Conservation (phyloP, 2,888 invertebrate genomes). For the Pyralis farinalis region DNA sequence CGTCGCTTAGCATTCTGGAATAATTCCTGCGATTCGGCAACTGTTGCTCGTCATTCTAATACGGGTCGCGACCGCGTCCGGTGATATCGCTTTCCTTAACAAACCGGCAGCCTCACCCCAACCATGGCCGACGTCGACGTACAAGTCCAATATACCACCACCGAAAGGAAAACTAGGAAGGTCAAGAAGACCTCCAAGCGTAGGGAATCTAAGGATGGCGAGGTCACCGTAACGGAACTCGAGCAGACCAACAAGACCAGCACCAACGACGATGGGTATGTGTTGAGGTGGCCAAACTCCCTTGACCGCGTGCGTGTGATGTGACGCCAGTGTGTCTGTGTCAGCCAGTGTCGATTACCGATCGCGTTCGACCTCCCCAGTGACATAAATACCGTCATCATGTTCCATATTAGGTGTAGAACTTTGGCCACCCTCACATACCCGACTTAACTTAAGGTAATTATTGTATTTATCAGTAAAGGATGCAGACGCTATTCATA, state of each 20-base stretch:
- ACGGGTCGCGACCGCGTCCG: conserved; percentile 80
- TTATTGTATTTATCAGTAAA: conserved; percentile 23
- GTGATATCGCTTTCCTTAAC: conserved; percentile 58
- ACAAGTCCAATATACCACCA: conserved; percentile 91
- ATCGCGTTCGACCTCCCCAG: conserved; percentile 44
- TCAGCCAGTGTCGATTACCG: conserved; percentile 53
- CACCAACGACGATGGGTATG: conserved; percentile 91
- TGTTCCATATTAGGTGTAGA: conserved; percentile 33
- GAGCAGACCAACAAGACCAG: conserved; percentile 84
- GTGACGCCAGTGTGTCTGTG: conserved; percentile 56
- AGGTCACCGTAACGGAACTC: conserved; percentile 91
- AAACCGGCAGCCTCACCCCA: conserved; percentile 37
- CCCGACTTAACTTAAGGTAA: conserved; percentile 78
- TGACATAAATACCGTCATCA: conserved; percentile 36
- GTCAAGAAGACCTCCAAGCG: conserved; percentile 91
- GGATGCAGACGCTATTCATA: conserved; percentile 8
- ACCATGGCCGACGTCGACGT: conserved; percentile 95
- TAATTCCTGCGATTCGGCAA: conserved; percentile 76
- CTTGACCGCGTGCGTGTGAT: conserved; percentile 48
- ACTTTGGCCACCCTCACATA: conserved; percentile 77
- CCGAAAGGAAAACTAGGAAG: conserved; percentile 95
- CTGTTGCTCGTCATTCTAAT: conserved; percentile 78
- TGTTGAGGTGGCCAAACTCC: conserved; percentile 82
- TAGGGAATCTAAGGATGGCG: conserved; percentile 87
- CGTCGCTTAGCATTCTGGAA: conserved; percentile 77